Evolutionary conservation across 2,888 invertebrate species (phyloP).

Genomic region (Watsonalla cultraria): DNA sequence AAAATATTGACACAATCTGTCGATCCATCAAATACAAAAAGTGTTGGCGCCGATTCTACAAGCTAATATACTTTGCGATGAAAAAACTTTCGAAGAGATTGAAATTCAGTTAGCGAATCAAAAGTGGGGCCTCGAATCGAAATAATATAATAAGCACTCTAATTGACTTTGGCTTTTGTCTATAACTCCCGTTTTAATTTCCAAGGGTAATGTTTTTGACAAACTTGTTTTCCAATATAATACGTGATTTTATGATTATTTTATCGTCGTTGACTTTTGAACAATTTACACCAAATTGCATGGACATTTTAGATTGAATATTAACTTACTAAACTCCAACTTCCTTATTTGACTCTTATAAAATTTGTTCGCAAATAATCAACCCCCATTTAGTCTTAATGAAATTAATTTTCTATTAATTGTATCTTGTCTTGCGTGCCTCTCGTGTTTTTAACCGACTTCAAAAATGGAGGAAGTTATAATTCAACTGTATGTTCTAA

Average conservation of each 20-base stretch:
- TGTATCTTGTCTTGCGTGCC: too few species aligned
- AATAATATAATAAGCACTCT: conserved; percentile 30
- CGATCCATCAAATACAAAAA: conserved; percentile 3
- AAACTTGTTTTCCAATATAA: neutral
- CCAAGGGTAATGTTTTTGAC: neutral
- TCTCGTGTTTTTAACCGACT: too few species aligned
- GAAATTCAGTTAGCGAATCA: conserved; percentile 36
- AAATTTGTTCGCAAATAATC: neutral
- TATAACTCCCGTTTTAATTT: conserved; percentile 24
- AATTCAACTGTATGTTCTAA: too few species aligned
- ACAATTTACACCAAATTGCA: neutral
- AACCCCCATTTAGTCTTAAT: too few species aligned
- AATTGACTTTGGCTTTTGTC: conserved; percentile 39
- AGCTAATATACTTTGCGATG: neutral
- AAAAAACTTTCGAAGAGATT: conserved; percentile 30
- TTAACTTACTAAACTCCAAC: neutral
- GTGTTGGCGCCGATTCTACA: neutral
- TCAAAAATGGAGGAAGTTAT: too few species aligned
- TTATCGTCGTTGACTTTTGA: neutral
- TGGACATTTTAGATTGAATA: neutral
- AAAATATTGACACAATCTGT: neutral
- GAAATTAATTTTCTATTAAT: too few species aligned
- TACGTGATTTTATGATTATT: neutral
- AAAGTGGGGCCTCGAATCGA: conserved; percentile 24
- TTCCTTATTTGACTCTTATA: neutral